A percentile compares a stretch with the other conserved stretches of the same genome.
Evolutionary conservation across 1,140 invertebrate genomes (phyloP).

Genomic region (Drosophila sproati): DNA sequence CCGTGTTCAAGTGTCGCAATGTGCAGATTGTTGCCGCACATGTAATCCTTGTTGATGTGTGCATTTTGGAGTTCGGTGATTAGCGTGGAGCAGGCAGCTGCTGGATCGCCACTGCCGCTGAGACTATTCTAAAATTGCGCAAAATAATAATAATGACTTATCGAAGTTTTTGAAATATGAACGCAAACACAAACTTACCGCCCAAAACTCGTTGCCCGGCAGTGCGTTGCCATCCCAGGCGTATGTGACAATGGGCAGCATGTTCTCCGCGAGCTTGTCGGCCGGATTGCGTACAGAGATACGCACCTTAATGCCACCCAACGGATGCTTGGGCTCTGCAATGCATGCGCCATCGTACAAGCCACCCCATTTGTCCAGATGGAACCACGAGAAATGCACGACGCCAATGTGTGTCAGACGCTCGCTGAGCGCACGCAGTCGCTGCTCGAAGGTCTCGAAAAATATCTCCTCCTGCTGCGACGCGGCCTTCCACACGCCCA

Average conservation of each 20-base stretch:
- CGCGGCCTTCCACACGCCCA: conserved; percentile 68
- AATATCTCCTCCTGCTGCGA: conserved; percentile 64
- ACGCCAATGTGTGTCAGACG: conserved; percentile 61
- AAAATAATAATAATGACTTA: neutral
- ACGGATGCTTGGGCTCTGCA: conserved; percentile 44
- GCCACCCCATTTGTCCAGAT: conserved; percentile 27
- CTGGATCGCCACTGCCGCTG: conserved; percentile 86
- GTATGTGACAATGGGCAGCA: conserved; percentile 87
- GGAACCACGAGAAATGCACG: conserved; percentile 82
- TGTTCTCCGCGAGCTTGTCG: conserved; percentile 56
- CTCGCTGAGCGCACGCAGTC: conserved; percentile 55
- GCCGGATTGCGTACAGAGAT: conserved; percentile 64
- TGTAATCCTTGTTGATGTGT: conserved; percentile 85
- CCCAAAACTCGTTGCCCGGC: conserved; percentile 88
- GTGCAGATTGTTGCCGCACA: conserved; percentile 85
- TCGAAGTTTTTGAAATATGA: neutral
- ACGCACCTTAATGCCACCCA: conserved; percentile 60
- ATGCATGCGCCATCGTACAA: conserved; percentile 55
- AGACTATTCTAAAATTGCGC: conserved; percentile 18
- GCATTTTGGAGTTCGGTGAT: conserved; percentile 87
- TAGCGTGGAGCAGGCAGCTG: conserved; percentile 87
- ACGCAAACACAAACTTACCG: conserved; percentile 28
- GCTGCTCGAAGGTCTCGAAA: conserved; percentile 69
- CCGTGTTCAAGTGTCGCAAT: conserved; percentile 85
- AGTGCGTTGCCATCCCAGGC: conserved; percentile 89